A percentile compares a stretch with the other conserved stretches of the same genome.
These are phyloP conservation scores for Lophius americanus DNA, from an alignment of 2,797 vertebrate species.

Conservation along the genomic window DNA sequence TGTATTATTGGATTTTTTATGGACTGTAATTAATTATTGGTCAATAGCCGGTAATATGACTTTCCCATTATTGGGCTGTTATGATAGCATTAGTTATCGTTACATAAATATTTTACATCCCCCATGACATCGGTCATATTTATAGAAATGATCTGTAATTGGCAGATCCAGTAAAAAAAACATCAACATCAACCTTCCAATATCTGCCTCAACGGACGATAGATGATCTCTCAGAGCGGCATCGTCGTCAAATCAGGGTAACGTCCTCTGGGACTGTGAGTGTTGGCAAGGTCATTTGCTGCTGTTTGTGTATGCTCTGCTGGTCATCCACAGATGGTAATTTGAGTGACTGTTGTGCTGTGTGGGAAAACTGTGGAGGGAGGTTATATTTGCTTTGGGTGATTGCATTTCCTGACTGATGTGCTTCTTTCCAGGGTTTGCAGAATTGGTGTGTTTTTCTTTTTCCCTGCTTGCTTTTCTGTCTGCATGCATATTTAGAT, in stretches of 20 bases:
- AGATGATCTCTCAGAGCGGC: slow-evolving; percentile 17
- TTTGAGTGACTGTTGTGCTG: slow-evolving; percentile 60
- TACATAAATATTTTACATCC: neutral
- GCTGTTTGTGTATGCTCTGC: slow-evolving; percentile 66
- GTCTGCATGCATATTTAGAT: slow-evolving; percentile 3
- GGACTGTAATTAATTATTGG: too few species aligned
- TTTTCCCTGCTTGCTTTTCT: slow-evolving; percentile 1
- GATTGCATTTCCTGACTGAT: slow-evolving; percentile 74
- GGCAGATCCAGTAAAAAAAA: neutral
- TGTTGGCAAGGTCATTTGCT: slow-evolving; percentile 46
- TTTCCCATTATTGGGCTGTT: neutral
- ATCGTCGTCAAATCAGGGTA: slow-evolving; percentile 32
- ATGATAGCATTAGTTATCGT: neutral
- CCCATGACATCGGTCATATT: neutral
- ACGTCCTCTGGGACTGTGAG: slow-evolving; percentile 41
- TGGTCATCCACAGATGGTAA: slow-evolving; percentile 49
- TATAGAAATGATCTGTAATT: neutral
- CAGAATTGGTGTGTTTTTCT: slow-evolving; percentile 11
- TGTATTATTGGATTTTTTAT: too few species aligned
- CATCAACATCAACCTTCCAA: slow-evolving; percentile 4
- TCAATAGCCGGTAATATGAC: too few species aligned
- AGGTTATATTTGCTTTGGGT: slow-evolving; percentile 67
- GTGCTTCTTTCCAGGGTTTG: slow-evolving; percentile 43
- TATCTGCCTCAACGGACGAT: neutral
- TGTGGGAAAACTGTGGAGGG: slow-evolving; percentile 62